Percentiles rank a stretch among this genome's conserved stretches.
phyloP scores from a whole-genome alignment of 2,113 vertebrate genomes.

The Eulacestoma nigropectus region DNA sequence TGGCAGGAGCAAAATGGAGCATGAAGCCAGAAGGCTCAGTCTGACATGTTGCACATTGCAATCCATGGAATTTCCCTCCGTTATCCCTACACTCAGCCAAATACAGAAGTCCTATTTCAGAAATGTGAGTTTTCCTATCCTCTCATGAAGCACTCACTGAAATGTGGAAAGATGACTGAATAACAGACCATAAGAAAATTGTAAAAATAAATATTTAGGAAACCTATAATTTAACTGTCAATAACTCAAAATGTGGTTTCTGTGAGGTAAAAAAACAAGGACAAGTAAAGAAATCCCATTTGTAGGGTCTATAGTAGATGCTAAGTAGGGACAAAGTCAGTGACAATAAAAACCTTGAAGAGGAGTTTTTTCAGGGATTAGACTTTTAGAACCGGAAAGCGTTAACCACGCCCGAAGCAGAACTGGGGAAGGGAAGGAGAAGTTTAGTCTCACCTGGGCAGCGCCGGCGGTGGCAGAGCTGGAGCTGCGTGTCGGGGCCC shows the following conservation, averaged over 20 bases:
- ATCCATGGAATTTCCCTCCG: not conserved
- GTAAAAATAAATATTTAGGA: not conserved
- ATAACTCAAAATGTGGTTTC: not conserved
- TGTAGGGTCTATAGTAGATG: not conserved
- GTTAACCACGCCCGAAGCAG: fast-evolving
- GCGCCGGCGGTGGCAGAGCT: slow-evolving; percentile 82
- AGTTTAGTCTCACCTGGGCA: slow-evolving; percentile 80
- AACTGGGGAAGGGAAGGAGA: not conserved
- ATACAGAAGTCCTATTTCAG: not conserved
- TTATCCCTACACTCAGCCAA: not conserved
- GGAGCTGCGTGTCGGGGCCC: slow-evolving; percentile 82
- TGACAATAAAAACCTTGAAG: not conserved
- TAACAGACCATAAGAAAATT: not conserved
- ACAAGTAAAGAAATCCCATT: not conserved
- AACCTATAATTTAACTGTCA: not conserved
- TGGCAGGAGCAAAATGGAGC: not conserved
- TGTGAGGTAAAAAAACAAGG: not conserved
- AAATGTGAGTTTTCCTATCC: not conserved
- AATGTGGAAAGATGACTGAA: not conserved
- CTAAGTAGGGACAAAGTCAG: not conserved
- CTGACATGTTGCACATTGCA: not conserved
- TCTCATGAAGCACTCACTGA: not conserved
- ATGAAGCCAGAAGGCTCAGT: not conserved
- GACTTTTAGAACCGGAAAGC: not conserved
- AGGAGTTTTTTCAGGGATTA: not conserved